Evolutionary conservation across 1,140 invertebrate species (phyloP), one percentile per base, ranked within the genome.

Genomic region (Philaenus spumarius): DNA sequence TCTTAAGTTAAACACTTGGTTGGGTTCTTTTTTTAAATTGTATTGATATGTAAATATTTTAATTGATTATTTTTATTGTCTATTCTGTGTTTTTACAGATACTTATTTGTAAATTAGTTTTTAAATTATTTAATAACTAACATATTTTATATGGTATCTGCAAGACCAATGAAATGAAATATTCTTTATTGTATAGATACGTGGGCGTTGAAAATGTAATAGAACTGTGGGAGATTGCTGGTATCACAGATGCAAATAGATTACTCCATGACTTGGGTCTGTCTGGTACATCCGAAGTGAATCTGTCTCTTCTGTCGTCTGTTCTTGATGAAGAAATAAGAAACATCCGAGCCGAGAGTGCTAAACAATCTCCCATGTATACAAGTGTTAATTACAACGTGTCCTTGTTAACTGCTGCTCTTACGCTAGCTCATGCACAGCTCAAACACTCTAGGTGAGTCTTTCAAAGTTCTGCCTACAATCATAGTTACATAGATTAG

Each of bases 321-420:
- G 80, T 83, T 2, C 70, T 94, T 48, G 87, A 90, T 62, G 85
- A 90, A 53, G 87, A 90, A 69, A 65, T 88, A 11, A 77, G 80
- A 60, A 77, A 75, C 22, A 68, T 82, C 14, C 67, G 72, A 24
- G 70, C 79, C 50, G 73, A 76, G n/a, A 67, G 71, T 12, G 68
- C 67, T 23, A 70, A 71, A 34, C 54, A 37, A 50, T 22, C 59
- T 12, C 34, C 54, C 26, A 42, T n/a, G 11, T n/a, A n/a, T n/a
- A n/a, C n/a, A n/a, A n/a, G n/a, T n/a, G n/a, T n/a, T n/a, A n/a
- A n/a, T n/a, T 22, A 40, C 9, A 57, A 58, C 20, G 48, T 57
- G 43, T 53, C 46, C 22, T 34, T 50, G 14, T 40, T 65, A 6
- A 60, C 43, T 39, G 59, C 56, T 2, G 57, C 55, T 6, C 23